Evolutionary conservation across 2,888 invertebrate genomes (phyloP), one percentile per base, ranked within the genome.

Genomic region (Tillus elongatus): DNA sequence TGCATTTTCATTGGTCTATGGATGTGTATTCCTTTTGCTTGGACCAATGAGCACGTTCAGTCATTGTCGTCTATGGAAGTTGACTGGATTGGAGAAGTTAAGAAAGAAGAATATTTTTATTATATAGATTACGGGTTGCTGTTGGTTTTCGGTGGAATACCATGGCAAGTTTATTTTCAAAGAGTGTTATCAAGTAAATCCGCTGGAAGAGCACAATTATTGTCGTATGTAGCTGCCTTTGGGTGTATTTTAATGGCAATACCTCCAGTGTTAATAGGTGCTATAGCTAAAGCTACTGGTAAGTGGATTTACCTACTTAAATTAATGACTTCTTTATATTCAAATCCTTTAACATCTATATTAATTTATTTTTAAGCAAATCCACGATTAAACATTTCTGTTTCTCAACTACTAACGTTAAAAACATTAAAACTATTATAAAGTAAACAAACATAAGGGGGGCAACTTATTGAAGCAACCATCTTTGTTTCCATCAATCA

Each of bases 111-210:
- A 55, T 76, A 82, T 51, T 86, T 85, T 72, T 81, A 73, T 51
- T 96, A 95, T 61, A 53, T 88, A 34, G 96, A 96, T 68, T 82
- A 87, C 51, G 90, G 88, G 8, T 68, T 96, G 50, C 71, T 97
- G 51, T 72, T 96, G 40, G 70, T 95, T 32, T 92, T 96, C 56
- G 96, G 96, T 11, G 96, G 96, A 29, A 95, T 96, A 52, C 96
- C 96, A 0, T 96, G 96, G 93, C 91, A 95, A 79, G 96, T 96
- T 15, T 97, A 97, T 64, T 97, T 97, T 69, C 97, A 98, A 73
- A 77, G 97, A 28, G 97, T 98, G 35, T 70, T 98, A 53, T 96
- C 96, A 42, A 91, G 95, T 57, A 93, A 91, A 72, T 87, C 92
- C 1, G 95, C 96, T 1, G 79, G 79, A 4, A 79, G 92, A 36